Conservation (phyloP, 2,888 invertebrate genomes). For the Dinocampus coccinellae region DNA sequence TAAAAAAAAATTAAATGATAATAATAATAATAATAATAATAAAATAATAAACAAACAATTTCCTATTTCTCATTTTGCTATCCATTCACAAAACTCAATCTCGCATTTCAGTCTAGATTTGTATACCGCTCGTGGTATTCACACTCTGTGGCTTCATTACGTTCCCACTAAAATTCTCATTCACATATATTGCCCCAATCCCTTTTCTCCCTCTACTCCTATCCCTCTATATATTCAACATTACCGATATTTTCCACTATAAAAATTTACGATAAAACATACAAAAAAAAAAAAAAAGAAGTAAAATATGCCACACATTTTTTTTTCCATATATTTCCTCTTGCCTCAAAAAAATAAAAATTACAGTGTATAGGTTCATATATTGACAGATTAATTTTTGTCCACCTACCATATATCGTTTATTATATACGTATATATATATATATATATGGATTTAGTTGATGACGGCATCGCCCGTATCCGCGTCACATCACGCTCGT, state of each 20-base stretch:
- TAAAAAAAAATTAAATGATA: too few species aligned
- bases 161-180: neutral
- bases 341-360: neutral
- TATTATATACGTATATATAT: neutral
- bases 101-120: neutral
- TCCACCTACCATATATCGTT: neutral
- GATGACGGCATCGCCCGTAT: constrained; percentile 45
- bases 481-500: constrained; percentile 48
- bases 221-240: neutral
- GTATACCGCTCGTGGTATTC: neutral
- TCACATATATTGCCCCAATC: neutral
- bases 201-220: too few species aligned
- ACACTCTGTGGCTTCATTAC: neutral
- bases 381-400: constrained; percentile 1
- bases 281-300: too few species aligned
- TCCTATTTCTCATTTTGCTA: neutral
- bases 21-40: too few species aligned
- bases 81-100: neutral
- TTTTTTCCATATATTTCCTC: neutral
- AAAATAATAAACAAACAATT: too few species aligned
- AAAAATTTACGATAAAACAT: neutral
- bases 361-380: neutral
- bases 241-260: neutral
- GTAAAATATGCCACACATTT: neutral
- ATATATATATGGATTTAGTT: constrained; percentile 34